phyloP scores from a whole-genome alignment of 2,797 vertebrate species.

The Myotis daubentonii region DNA sequence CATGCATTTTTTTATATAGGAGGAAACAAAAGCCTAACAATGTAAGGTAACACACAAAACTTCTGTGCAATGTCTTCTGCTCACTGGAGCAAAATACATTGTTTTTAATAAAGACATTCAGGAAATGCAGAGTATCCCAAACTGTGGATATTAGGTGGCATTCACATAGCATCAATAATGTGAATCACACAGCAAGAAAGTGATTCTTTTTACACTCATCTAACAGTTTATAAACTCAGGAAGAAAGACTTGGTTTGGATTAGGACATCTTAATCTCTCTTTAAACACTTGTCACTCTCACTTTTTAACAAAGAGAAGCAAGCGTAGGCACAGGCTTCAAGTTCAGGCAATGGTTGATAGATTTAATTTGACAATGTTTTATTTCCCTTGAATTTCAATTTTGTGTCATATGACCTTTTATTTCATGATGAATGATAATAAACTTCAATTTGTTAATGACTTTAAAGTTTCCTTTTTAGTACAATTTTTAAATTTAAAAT shows the following conservation, averaged over 20 bases:
- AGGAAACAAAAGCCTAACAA: not conserved
- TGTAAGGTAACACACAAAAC: not conserved
- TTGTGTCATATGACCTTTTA: not conserved
- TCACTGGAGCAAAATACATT: not conserved
- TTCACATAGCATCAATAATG: not conserved
- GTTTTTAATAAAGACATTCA: not conserved
- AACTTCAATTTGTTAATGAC: not conserved
- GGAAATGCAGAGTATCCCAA: not conserved
- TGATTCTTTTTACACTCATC: not conserved
- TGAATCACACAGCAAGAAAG: conserved; percentile 13
- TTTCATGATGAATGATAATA: not conserved
- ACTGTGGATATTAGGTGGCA: not conserved
- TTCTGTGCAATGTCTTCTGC: not conserved
- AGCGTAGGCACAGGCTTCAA: conserved; percentile 26
- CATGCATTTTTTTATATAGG: not conserved
- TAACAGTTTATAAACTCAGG: not conserved
- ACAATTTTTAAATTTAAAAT: not conserved
- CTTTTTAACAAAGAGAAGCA: conserved; percentile 23
- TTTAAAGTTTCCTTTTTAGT: not conserved
- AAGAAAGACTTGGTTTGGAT: conserved; percentile 19
- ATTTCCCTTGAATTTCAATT: conserved; percentile 20
- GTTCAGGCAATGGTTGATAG: not conserved
- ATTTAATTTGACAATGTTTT: conserved; percentile 34
- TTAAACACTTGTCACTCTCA: not conserved
- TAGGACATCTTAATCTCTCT: not conserved